Evolutionary conservation across 2,113 vertebrate species (phyloP), one percentile per base, ranked within the genome.

Genomic region (Tragulus kanchil): DNA sequence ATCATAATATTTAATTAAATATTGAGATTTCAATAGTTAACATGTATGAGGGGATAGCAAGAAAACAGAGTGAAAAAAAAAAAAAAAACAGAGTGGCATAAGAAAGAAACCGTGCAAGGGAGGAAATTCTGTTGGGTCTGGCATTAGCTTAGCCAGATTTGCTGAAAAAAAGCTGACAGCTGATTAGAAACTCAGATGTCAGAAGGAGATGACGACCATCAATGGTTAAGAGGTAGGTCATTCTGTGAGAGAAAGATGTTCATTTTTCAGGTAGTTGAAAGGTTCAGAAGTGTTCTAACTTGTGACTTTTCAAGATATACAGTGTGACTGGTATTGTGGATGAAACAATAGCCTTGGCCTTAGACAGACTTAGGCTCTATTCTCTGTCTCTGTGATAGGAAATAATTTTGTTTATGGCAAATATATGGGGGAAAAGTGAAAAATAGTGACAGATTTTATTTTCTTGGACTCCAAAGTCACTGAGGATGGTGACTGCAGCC

Each of bases 1-100:
- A 58, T 56, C 67, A 89, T 16, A 69, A 1, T 89, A 36, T 52
- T 94, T 94, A 89, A 83, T 16, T 52, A 89, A 96, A 65, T 10
- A 75, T 21, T 83, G 58, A 90, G 2, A 86, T 67, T 95, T 96
- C 81, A 95, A 64, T 94, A 95, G n/a, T 65, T 67, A 90, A 77
- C 13, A 0, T 65, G 0, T 10, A 12, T 85, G 31, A 31, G 19
- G 77, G 10, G 0, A 5, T 62, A 69, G 50, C 36, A 95, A 97
- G 61, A 48, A 95, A 58, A 45, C 3, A 15, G 8, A 15, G 9
- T 21, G 85, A 36, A 36, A 36, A 36, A 36, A 36, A 36, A 36
- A 36, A 95, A 97, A 56, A 48, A 95, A 58, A 45, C 3, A 15
- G 8, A 15, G 9, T 21, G 15, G 14, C 61, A 5, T 81, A 88